Evolutionary conservation across 2,888 invertebrate species (phyloP).

Genomic region (Caenorhabditis plicata): DNA sequence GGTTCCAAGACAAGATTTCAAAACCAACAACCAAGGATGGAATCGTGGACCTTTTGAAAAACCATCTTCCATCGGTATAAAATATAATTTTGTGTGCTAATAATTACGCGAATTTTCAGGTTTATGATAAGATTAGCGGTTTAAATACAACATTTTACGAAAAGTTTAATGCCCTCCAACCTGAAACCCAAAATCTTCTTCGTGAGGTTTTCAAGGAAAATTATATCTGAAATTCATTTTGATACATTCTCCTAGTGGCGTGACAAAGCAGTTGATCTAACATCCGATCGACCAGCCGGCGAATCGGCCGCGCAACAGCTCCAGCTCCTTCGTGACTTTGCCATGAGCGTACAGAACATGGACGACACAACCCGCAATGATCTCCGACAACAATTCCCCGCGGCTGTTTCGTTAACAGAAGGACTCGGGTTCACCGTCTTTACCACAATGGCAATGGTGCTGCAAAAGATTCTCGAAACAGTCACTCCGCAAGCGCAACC

Average conservation of each 20-base stretch:
- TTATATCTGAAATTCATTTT: not conserved
- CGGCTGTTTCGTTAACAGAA: slow-evolving; percentile 37
- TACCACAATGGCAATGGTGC: slow-evolving; percentile 36
- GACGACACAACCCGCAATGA: slow-evolving; percentile 30
- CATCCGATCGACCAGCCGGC: slow-evolving; percentile 24
- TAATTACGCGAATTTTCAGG: slow-evolving; percentile 4
- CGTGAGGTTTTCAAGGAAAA: slow-evolving; percentile 6
- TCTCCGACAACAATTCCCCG: slow-evolving; percentile 35
- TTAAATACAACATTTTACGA: slow-evolving; percentile 38
- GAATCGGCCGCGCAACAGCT: slow-evolving; percentile 35
- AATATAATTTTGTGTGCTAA: not conserved
- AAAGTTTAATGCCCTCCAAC: slow-evolving; percentile 38
- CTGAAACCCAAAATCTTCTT: slow-evolving; percentile 33
- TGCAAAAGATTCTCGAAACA: slow-evolving; percentile 36
- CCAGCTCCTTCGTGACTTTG: slow-evolving; percentile 35
- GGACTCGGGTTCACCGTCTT: slow-evolving; percentile 43
- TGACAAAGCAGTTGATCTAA: slow-evolving; percentile 27
- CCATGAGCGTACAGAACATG: slow-evolving; percentile 25
- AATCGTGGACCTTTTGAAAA: slow-evolving; percentile 28
- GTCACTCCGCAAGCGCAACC: slow-evolving; percentile 9
- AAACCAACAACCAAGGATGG: slow-evolving; percentile 29
- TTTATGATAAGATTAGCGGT: slow-evolving; percentile 26
- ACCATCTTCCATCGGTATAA: slow-evolving; percentile 31
- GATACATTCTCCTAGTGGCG: slow-evolving; percentile 26
- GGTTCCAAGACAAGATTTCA: slow-evolving; percentile 37